Evolutionary conservation across 2,113 vertebrate species (phyloP).

Genomic region (Cyanoliseus patagonus): DNA sequence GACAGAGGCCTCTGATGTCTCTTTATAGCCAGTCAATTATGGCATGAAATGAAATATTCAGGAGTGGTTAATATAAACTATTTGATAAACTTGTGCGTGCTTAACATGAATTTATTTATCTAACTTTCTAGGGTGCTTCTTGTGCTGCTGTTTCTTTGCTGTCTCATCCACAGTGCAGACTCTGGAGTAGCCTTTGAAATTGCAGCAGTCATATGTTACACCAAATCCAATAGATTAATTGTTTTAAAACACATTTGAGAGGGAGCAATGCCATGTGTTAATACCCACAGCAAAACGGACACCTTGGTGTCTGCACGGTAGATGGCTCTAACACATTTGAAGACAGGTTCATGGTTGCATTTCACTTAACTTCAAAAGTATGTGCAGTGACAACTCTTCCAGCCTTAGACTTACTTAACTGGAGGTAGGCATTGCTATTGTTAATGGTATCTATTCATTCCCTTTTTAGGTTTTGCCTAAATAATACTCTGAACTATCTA

Average conservation of each 20-base stretch:
- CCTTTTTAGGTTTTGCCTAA: background rate
- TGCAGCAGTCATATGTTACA: background rate
- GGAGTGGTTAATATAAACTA: background rate
- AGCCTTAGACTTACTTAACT: background rate
- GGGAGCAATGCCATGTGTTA: background rate
- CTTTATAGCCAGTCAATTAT: background rate
- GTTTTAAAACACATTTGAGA: background rate
- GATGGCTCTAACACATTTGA: background rate
- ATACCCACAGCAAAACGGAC: background rate
- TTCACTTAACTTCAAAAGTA: background rate
- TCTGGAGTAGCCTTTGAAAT: background rate
- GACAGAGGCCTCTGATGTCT: background rate
- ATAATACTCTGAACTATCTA: background rate
- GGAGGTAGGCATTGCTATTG: background rate
- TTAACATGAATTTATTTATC: background rate
- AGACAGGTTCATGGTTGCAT: background rate
- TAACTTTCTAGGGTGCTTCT: background rate
- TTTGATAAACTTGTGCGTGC: background rate
- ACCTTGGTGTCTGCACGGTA: background rate
- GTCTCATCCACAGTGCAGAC: background rate
- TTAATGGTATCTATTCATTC: background rate
- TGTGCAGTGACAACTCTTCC: background rate
- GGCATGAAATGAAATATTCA: background rate
- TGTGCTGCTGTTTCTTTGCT: background rate
- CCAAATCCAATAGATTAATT: fast-evolving